phyloP scores from a whole-genome alignment of 2,797 vertebrate species.

The Tapera naevia region DNA sequence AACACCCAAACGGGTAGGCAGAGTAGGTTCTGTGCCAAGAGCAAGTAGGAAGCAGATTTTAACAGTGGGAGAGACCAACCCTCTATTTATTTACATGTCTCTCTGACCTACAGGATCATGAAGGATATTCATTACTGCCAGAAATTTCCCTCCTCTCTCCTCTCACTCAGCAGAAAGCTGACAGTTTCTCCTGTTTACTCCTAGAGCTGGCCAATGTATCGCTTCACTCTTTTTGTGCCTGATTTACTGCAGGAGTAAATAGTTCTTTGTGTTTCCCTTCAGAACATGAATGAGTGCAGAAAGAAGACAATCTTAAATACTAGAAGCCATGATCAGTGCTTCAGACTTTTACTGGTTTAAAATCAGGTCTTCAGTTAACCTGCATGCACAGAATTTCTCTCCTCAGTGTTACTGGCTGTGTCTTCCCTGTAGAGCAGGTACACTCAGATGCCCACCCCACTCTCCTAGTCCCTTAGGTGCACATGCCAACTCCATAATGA shows the following conservation, averaged over 20 bases:
- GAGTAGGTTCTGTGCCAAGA: constrained; percentile 82
- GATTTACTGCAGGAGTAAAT: constrained; percentile 3
- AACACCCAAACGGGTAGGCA: constrained; percentile 87
- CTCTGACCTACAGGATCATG: constrained; percentile 6
- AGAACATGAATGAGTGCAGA: background rate
- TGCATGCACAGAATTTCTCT: background rate
- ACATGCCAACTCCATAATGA: background rate
- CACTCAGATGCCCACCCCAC: background rate
- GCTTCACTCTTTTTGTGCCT: background rate
- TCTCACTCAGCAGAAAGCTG: constrained; percentile 17
- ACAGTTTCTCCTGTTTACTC: constrained; percentile 18
- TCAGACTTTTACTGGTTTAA: background rate
- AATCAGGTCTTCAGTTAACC: background rate
- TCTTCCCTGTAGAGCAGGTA: background rate
- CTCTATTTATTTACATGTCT: constrained; percentile 17
- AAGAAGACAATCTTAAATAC: background rate
- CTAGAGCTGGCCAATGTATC: background rate
- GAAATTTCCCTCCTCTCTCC: constrained; percentile 15
- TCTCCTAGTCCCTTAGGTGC: background rate
- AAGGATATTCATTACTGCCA: constrained; percentile 30
- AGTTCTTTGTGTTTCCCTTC: background rate
- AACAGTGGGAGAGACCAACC: background rate
- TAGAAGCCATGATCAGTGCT: background rate
- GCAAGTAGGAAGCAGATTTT: background rate
- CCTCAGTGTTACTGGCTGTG: background rate